Evolutionary conservation across 2,113 vertebrate genomes (phyloP).

Genomic region (Ceyx melanurus): DNA sequence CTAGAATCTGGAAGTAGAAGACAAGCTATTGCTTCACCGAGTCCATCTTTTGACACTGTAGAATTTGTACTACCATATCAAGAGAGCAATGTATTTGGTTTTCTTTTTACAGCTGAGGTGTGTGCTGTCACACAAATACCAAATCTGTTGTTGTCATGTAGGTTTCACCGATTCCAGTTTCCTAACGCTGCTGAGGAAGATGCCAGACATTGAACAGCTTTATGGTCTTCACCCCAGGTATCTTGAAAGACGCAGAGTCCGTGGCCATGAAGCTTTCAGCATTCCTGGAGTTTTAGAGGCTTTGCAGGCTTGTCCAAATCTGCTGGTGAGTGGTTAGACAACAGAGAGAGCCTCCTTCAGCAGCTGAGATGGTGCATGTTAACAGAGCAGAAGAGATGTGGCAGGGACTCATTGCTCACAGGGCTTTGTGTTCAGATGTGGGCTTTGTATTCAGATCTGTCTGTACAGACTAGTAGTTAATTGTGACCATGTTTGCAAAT

Average conservation of each 20-base stretch:
- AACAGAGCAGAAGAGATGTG: not conserved
- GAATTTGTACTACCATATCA: not conserved
- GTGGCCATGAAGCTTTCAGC: slow-evolving; percentile 96
- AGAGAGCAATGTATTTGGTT: not conserved
- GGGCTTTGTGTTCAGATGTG: not conserved
- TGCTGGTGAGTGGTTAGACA: slow-evolving; percentile 83
- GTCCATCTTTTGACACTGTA: not conserved
- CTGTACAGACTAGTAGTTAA: not conserved
- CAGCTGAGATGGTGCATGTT: not conserved
- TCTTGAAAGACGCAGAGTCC: slow-evolving; percentile 92
- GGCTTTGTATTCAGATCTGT: not conserved
- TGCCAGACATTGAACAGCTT: slow-evolving; percentile 96
- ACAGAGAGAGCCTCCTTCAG: not conserved
- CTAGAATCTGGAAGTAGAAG: not conserved
- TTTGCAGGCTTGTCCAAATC: slow-evolving; percentile 92
- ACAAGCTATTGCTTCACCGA: not conserved
- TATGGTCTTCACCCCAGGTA: slow-evolving; percentile 97
- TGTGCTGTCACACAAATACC: slow-evolving; percentile 27
- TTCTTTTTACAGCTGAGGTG: not conserved
- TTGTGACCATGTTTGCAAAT: not conserved
- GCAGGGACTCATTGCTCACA: not conserved
- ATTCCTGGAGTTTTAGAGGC: slow-evolving; percentile 98
- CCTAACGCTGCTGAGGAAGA: slow-evolving; percentile 94
- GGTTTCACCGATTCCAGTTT: slow-evolving; percentile 98
- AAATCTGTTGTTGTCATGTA: slow-evolving; percentile 72